These are phyloP conservation scores for Akabosia matsudoensis DNA, from an alignment of 1,140 invertebrate species.

Conservation along the genomic window DNA sequence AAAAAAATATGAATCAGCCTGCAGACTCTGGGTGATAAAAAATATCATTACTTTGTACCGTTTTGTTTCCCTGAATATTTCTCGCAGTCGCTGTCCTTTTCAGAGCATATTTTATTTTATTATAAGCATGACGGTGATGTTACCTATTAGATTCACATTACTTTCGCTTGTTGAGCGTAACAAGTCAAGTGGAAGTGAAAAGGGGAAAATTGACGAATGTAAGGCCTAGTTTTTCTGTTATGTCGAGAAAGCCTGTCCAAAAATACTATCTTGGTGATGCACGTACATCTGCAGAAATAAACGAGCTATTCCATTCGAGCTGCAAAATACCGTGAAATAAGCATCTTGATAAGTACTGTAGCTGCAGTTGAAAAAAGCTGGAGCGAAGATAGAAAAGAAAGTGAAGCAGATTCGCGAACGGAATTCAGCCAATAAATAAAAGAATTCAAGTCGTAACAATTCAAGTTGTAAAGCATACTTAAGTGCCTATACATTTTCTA, in stretches of 20 bases:
- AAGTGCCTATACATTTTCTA: no score
- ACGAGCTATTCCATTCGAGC: no score
- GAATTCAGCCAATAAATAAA: not conserved
- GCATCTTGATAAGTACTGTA: no score
- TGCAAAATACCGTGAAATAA: no score
- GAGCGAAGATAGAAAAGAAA: not conserved
- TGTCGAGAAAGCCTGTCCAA: not conserved
- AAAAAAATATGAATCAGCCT: no score
- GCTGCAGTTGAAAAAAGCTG: no score
- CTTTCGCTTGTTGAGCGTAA: not conserved
- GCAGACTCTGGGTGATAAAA: no score
- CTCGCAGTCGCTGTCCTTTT: no score
- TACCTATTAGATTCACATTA: not conserved
- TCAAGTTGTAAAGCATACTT: not conserved
- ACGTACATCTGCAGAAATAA: no score
- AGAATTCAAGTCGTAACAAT: not conserved
- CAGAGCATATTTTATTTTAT: not conserved
- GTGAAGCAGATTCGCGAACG: not conserved
- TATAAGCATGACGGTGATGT: not conserved
- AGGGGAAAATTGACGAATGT: not conserved
- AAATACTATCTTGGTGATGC: not conserved
- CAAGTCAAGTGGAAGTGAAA: not conserved
- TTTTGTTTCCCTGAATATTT: no score
- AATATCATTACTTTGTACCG: no score
- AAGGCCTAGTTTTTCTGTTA: not conserved